phyloP scores from a whole-genome alignment of 64 coral and sea anemone species.

The Montipora sp. region DNA sequence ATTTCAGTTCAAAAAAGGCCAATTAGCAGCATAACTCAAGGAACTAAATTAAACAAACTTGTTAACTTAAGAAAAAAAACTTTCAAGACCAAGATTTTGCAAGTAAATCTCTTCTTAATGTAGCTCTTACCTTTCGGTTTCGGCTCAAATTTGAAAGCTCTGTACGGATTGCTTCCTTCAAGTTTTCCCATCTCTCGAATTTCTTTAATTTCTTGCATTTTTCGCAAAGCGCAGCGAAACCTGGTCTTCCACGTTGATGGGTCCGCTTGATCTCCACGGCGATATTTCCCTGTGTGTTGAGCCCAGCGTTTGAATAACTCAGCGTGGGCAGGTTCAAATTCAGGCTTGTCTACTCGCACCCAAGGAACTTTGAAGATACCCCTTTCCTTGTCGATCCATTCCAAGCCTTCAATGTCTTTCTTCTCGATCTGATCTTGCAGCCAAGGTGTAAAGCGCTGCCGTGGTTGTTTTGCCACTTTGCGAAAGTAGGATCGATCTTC shows the following conservation, averaged over 20 bases:
- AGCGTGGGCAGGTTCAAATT: conserved; percentile 80
- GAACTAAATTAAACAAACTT: neutral
- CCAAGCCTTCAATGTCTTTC: conserved; percentile 57
- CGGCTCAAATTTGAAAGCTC: conserved; percentile 80
- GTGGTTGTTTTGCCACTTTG: conserved; percentile 10
- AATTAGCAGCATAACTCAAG: neutral
- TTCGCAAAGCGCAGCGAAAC: conserved; percentile 89
- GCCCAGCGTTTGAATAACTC: conserved; percentile 87
- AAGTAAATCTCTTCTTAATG: neutral
- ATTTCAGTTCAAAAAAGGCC: neutral
- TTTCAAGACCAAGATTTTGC: neutral
- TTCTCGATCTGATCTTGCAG: conserved; percentile 67
- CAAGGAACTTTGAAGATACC: conserved; percentile 77
- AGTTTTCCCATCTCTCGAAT: conserved; percentile 62
- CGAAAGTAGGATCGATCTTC: conserved; percentile 18
- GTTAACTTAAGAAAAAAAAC: neutral
- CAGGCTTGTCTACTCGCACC: conserved; percentile 86
- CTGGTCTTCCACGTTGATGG: conserved; percentile 90
- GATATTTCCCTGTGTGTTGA: conserved; percentile 77
- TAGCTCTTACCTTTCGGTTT: conserved; percentile 66
- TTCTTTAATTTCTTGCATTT: conserved; percentile 89
- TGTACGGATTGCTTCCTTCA: conserved; percentile 73
- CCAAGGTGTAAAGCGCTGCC: conserved; percentile 83
- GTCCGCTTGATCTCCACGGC: conserved; percentile 71
- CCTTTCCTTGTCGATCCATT: conserved; percentile 67